Evolutionary conservation across 1,140 invertebrate species (phyloP).

Genomic region (Pygmarrhopalites habei): DNA sequence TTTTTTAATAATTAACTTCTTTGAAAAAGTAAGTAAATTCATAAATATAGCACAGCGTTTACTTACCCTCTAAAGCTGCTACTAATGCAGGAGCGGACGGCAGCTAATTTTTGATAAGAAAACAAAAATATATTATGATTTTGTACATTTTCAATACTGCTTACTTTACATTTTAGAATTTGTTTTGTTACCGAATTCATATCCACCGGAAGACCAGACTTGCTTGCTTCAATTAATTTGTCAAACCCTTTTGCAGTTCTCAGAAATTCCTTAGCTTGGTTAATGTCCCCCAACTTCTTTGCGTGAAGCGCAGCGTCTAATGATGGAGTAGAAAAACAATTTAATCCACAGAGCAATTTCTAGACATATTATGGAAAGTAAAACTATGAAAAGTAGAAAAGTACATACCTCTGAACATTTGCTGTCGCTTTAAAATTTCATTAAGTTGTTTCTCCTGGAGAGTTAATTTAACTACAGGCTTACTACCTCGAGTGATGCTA

Average conservation of each 20-base stretch:
- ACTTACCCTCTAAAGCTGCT: constrained; percentile 55
- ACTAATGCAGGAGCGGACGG: constrained; percentile 69
- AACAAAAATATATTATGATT: too few relatives aligned
- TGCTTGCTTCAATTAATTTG: constrained; percentile 76
- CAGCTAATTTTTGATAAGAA: too few relatives aligned
- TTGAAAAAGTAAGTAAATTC: too few relatives aligned
- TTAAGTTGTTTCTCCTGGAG: constrained; percentile 70
- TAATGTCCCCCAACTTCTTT: constrained; percentile 70
- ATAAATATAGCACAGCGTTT: too few relatives aligned
- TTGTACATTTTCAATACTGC: too few relatives aligned
- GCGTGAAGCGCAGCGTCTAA: constrained; percentile 76
- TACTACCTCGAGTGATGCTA: constrained; percentile 20
- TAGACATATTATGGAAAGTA: too few relatives aligned
- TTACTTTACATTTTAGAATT: too few relatives aligned
- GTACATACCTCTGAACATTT: constrained; percentile 78
- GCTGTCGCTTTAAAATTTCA: constrained; percentile 67
- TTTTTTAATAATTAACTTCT: too few relatives aligned
- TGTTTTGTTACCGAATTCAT: too few relatives aligned
- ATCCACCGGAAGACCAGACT: constrained; percentile 82
- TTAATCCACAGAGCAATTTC: too few relatives aligned
- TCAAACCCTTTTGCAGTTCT: constrained; percentile 85
- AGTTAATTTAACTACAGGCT: constrained; percentile 36
- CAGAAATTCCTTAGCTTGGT: constrained; percentile 84
- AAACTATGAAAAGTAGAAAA: too few relatives aligned
- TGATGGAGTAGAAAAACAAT: too few relatives aligned